Conservation (phyloP, 2,113 vertebrate genomes). For the Orthonyx spaldingii region DNA sequence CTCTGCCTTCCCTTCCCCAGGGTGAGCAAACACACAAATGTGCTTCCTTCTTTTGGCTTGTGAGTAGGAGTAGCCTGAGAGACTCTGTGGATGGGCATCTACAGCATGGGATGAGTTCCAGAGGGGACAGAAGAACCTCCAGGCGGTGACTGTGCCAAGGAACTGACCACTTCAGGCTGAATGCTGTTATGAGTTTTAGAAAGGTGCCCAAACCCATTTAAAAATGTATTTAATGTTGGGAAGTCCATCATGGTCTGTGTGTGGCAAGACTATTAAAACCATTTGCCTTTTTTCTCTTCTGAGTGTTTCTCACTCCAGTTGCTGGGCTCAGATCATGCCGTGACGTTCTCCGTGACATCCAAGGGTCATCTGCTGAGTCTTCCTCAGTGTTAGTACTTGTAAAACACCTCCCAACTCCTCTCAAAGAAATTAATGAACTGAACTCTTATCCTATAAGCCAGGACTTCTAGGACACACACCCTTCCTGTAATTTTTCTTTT, state of each 20-base stretch:
- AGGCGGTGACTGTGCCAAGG: neutral
- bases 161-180: neutral
- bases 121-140: neutral
- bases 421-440: neutral
- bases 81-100: neutral
- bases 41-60: neutral
- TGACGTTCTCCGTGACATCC: neutral
- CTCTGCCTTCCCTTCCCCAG: neutral
- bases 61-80: neutral
- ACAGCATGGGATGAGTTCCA: neutral
- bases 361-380: neutral
- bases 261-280: neutral
- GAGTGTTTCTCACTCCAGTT: neutral
- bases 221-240: neutral
- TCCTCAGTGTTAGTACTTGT: neutral
- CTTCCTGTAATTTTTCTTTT: neutral
- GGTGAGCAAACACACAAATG: neutral
- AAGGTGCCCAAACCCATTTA: neutral
- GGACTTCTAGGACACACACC: neutral
- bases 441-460: neutral
- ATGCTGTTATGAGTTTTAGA: fast-evolving
- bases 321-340: neutral
- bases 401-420: neutral
- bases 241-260: neutral
- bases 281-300: neutral